Base-by-base conservation (phyloP, 1,140 invertebrate species). In the Adelges cooleyi region DNA sequence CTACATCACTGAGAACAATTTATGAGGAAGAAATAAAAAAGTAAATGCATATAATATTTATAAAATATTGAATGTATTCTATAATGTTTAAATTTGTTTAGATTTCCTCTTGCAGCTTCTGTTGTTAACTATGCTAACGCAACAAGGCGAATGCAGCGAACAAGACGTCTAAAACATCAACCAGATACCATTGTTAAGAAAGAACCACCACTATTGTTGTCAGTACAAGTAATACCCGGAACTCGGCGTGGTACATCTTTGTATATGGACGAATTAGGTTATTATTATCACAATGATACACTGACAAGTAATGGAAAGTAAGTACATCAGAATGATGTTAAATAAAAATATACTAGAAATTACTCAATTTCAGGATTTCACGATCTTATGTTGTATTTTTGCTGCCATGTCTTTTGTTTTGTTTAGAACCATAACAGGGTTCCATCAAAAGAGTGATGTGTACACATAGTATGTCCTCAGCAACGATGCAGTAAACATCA, bases 81-180 rank as follows among this genome's bases (percentile, higher is more conserved):
- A n/a, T n/a, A n/a, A 33, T 33, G 20, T 44, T 44, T 3, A 46
- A 46, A 29, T 40, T 29, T 48, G 2, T 48, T 48, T 22, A 62
- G 56, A 15, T 62, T 33, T 48, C 56, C 56, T 15, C 56, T 62
- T 48, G 56, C 56, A 33, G 23, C 6, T 18, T 48, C 42, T 33
- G 42, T 62, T 46, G 56, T 62, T 29, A 62, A 62, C 22, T 62
- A 62, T 33, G n/a, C 56, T 48, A 62, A 62, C 46, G 56, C 56
- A 29, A 62, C 42, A 4, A 62, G 56, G 46, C 42, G 56, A 62
- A 62, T 62, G 56, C 56, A 62, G 33, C 40, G 56, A 4, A 62
- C 56, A 20, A 62, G 56, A 9, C 25, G 56, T 29, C 29, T 62
- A 2, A 62, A 62, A 62, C 44, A 62, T 48, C 56, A 62, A 62